phyloP scores from a whole-genome alignment of 2,113 vertebrate genomes.

The Balaenoptera acutorostrata region DNA sequence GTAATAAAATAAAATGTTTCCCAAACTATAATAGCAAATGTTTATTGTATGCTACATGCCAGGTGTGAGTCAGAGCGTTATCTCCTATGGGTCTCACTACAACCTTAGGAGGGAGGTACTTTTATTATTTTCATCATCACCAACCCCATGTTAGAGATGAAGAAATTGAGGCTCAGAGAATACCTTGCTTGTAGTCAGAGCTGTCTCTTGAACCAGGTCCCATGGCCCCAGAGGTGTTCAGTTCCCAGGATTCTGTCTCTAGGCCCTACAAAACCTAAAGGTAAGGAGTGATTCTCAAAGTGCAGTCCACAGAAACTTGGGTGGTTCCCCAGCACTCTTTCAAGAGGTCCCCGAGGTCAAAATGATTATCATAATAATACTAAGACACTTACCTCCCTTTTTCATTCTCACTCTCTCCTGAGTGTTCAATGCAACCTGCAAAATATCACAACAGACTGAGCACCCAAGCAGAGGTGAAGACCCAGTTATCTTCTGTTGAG shows the following conservation, averaged over 20 bases:
- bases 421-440: not conserved
- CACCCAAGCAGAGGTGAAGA: not conserved
- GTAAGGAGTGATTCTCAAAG: not conserved
- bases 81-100: not conserved
- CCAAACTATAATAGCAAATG: not conserved
- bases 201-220: not conserved
- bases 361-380: not conserved
- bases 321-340: not conserved
- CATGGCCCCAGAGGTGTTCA: not conserved
- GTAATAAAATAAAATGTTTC: not conserved
- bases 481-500: not conserved
- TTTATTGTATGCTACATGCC: not conserved
- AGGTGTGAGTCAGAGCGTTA: not conserved
- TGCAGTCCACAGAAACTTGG: not conserved
- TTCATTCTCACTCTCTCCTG: not conserved
- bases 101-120: not conserved
- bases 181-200: not conserved
- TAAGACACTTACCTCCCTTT: not conserved
- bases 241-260: not conserved
- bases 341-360: not conserved
- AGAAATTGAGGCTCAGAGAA: not conserved
- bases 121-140: not conserved
- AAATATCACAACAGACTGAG: no score
- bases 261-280: not conserved
- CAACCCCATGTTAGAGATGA: not conserved